A percentile compares a stretch with the other conserved stretches of the same genome.
These are phyloP conservation scores for Pelochelys cantorii DNA, from an alignment of 2,797 vertebrate species.

Conservation along the genomic window DNA sequence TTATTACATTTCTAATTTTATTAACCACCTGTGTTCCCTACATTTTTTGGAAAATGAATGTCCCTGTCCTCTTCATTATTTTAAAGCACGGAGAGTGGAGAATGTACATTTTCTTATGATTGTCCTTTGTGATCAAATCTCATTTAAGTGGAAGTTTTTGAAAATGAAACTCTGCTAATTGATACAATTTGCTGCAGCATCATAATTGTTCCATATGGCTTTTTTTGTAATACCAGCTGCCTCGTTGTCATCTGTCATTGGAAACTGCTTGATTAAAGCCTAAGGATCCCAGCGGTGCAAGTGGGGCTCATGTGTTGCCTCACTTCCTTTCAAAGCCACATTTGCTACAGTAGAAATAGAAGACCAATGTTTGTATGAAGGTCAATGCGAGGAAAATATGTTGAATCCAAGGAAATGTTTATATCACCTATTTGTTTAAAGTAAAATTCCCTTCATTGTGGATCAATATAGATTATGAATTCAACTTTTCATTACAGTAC, in stretches of 20 bases:
- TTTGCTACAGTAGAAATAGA: conserved; percentile 52
- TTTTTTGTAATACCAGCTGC: conserved; percentile 69
- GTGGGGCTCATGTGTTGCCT: conserved; percentile 19
- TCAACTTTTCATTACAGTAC: background rate
- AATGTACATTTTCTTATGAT: conserved; percentile 29
- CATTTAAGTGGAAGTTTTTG: conserved; percentile 50
- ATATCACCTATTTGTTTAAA: conserved; percentile 34
- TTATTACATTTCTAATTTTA: background rate
- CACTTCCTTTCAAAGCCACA: conserved; percentile 56
- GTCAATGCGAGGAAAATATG: conserved; percentile 49
- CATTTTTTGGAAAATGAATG: conserved; percentile 32
- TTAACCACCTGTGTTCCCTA: conserved; percentile 13
- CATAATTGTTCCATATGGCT: conserved; percentile 32
- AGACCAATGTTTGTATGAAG: conserved; percentile 55
- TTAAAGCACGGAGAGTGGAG: background rate
- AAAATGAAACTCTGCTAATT: conserved; percentile 53
- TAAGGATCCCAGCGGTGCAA: conserved; percentile 52
- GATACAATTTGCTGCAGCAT: conserved; percentile 45
- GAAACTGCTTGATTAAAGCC: conserved; percentile 70
- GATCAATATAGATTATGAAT: background rate
- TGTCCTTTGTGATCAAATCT: conserved; percentile 49
- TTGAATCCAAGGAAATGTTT: conserved; percentile 43
- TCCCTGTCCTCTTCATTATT: conserved; percentile 38
- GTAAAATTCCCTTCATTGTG: background rate
- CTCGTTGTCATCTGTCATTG: conserved; percentile 67